A percentile compares a stretch with the other conserved stretches of the same genome.
phyloP scores from a whole-genome alignment of 1,140 invertebrate species.

The Ptiloglossa arizonensis region DNA sequence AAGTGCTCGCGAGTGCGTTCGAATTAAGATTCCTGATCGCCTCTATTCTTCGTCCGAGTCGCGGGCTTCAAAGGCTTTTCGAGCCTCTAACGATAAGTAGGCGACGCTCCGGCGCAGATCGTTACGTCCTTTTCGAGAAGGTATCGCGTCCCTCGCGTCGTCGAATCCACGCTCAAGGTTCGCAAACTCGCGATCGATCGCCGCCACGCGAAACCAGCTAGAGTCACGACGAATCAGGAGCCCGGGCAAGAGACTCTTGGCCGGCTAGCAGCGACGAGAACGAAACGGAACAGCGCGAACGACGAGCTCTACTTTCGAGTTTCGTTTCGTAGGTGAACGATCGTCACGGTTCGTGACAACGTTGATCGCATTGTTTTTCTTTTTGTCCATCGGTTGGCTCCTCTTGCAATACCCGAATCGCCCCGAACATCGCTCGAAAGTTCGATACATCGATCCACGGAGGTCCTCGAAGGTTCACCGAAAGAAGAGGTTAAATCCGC shows the following conservation, averaged over 20 bases:
- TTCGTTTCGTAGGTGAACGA: constrained; percentile 1
- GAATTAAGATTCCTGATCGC: background rate
- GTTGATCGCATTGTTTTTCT: too few relatives aligned
- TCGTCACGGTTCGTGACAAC: too few relatives aligned
- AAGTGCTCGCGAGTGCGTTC: background rate
- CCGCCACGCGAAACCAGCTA: background rate
- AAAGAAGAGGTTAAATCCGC: too few relatives aligned
- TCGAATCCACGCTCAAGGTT: background rate
- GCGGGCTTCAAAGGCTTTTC: too few relatives aligned
- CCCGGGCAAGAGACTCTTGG: background rate
- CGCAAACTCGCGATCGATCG: constrained; percentile 1
- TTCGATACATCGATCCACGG: background rate
- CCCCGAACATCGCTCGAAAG: background rate
- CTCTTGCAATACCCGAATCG: background rate
- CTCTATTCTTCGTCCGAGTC: too few relatives aligned
- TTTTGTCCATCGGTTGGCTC: too few relatives aligned
- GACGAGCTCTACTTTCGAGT: background rate
- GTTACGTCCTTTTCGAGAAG: background rate
- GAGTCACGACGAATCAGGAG: background rate
- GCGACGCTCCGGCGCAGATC: background rate
- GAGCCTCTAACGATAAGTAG: background rate
- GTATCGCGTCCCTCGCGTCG: background rate
- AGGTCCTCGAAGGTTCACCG: background rate
- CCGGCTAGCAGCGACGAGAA: background rate
- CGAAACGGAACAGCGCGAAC: background rate